Evolutionary conservation across 2,797 vertebrate species (phyloP).

Genomic region (Bradypus variegatus): DNA sequence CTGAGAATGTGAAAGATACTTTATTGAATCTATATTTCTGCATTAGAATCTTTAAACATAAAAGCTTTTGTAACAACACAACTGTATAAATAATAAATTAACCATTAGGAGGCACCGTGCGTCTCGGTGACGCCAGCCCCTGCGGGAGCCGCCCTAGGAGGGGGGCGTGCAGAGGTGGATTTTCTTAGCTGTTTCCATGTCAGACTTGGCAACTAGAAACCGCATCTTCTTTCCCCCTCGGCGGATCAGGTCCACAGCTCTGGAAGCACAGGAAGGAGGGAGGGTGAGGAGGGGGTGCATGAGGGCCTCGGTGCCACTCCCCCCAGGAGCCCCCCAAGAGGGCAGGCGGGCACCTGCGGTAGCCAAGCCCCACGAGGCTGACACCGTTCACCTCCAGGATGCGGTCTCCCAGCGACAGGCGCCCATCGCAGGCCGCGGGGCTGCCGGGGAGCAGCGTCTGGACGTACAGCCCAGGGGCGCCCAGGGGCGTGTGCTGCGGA

Average conservation of each 20-base stretch:
- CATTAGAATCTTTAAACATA: slow-evolving; percentile 35
- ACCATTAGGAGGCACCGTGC: no score
- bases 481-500: slow-evolving; percentile 89
- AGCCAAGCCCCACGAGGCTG: slow-evolving; percentile 91
- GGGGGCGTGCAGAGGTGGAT: slow-evolving; percentile 84
- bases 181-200: slow-evolving; percentile 88
- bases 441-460: slow-evolving; percentile 92
- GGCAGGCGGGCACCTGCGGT: slow-evolving; percentile 82
- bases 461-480: slow-evolving; percentile 92
- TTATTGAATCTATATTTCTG: slow-evolving; percentile 51
- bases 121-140: no score
- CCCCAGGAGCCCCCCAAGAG: no score
- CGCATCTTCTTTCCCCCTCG: slow-evolving; percentile 87
- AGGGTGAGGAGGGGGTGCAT: no score
- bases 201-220: slow-evolving; percentile 94
- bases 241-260: slow-evolving; percentile 94
- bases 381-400: slow-evolving; percentile 94
- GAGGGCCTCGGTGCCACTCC: no score
- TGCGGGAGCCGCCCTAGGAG: slow-evolving; percentile 66
- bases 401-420: slow-evolving; percentile 90
- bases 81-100: neutral
- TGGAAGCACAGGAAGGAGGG: slow-evolving; percentile 58
- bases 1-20: slow-evolving; percentile 16
- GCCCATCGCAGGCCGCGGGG: slow-evolving; percentile 83
- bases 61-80: slow-evolving; percentile 45